Base-by-base conservation (phyloP, 2,797 vertebrate genomes). In the Aviceda cuculoides region DNA sequence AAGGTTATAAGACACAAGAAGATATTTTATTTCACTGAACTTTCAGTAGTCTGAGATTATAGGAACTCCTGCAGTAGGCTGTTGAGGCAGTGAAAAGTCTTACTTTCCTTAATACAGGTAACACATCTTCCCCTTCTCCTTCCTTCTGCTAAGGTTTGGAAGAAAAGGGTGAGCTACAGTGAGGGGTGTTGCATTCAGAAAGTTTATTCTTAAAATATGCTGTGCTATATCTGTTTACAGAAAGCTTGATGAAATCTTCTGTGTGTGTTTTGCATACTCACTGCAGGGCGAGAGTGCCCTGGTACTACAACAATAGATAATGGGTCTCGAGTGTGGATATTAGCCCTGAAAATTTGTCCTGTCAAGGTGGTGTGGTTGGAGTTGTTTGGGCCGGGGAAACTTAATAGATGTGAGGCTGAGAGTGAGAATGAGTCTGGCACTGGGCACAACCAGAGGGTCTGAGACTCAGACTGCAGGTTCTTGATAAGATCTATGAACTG, bases 251-350 rank as follows among this genome's bases (percentile, higher is more conserved):
- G 94, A 52, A 63, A 68, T 58, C 52, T 74, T 81, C 19, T 71
- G 1, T 20, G 10, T 67, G 2, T 25, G 8, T 63, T 89, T 75
- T 52, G 17, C 39, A 7, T 75, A 20, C 24, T 59, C 18, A 5
- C 9, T 61, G 42, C 20, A 47, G 44, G 26, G 17, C 0, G 1
- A 31, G 49, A 56, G 24, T 2, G 4, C 29, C 20, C 24, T 61
- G 47, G 4, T 77, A 33, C 39, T 31, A 13, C 59, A 73, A 0
- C 56, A 37, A 1, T 11, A 49, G n/a, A 11, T 79, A 56, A 40
- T 6, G 31, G n/a, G 7, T 55, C 29, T 80, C 0, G 0, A 13
- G 11, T 49, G 21, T 26, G 39, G n/a, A 5, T 58, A 29, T 70
- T 56, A 70, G 47, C 59, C 49, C n/a, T 78, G 71, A 74, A 70